Percentiles rank a stretch among this genome's conserved stretches.
These are phyloP conservation scores for Scalopus aquaticus DNA, from an alignment of 2,113 vertebrate genomes.

Conservation along the genomic window DNA sequence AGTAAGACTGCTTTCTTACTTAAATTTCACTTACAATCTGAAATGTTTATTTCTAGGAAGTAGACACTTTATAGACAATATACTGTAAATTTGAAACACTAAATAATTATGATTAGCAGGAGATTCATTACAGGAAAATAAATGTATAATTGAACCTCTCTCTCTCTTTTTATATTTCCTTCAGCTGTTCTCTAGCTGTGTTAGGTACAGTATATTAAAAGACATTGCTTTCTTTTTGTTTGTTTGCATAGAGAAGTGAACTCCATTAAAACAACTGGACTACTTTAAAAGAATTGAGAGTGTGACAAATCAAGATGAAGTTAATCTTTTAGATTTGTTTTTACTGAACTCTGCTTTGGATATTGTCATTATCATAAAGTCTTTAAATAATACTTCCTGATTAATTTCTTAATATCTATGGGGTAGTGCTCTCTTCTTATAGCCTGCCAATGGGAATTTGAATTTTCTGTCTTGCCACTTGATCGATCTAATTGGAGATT, in stretches of 20 bases:
- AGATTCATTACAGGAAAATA: slow-evolving; percentile 53
- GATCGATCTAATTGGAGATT: neutral
- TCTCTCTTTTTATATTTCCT: neutral
- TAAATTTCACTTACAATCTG: neutral
- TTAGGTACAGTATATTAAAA: slow-evolving; percentile 39
- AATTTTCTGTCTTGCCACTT: neutral
- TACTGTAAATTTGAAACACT: neutral
- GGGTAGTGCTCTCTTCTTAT: neutral
- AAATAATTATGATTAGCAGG: slow-evolving; percentile 33
- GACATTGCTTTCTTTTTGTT: neutral
- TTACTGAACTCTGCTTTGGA: neutral
- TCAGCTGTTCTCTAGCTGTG: neutral
- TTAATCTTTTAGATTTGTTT: neutral
- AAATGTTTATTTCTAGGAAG: slow-evolving; percentile 45
- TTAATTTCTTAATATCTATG: neutral
- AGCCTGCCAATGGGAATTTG: neutral
- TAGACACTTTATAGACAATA: neutral
- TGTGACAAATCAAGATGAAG: neutral
- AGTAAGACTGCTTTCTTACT: neutral
- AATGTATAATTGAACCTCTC: neutral
- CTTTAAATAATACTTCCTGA: slow-evolving; percentile 5
- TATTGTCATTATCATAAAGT: neutral
- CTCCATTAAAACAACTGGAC: neutral
- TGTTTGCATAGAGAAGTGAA: neutral
- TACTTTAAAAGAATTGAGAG: slow-evolving; percentile 13